These are phyloP conservation scores for Sebastes itinus DNA, from an alignment of 2,797 vertebrate genomes.

Conservation along the genomic window DNA sequence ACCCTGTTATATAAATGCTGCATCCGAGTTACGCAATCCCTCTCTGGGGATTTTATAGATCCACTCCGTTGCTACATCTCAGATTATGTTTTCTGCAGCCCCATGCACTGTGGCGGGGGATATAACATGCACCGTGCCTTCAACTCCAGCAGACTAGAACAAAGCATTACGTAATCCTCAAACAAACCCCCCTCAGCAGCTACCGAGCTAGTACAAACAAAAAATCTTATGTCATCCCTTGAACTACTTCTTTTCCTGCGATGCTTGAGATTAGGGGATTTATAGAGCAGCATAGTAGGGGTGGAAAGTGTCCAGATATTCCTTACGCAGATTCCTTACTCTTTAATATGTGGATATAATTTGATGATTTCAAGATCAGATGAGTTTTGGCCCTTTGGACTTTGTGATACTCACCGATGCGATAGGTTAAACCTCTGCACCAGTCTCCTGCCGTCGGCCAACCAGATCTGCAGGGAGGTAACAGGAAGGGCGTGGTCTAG, in stretches of 20 bases:
- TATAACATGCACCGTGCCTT: conserved; percentile 47
- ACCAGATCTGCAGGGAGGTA: conserved; percentile 94
- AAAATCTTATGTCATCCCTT: conserved; percentile 41
- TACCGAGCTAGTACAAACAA: conserved; percentile 20
- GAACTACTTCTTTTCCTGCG: conserved; percentile 26
- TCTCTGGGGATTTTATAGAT: conserved; percentile 80
- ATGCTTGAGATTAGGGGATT: conserved; percentile 57
- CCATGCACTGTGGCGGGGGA: conserved; percentile 46
- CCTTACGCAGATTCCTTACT: too few relatives aligned
- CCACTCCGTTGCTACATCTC: conserved; percentile 66
- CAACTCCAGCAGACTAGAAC: conserved; percentile 53
- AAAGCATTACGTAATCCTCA: conserved; percentile 69
- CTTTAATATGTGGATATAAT: background rate
- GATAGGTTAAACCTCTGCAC: conserved; percentile 95
- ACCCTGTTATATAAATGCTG: conserved; percentile 81
- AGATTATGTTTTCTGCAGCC: conserved; percentile 77
- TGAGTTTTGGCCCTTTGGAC: background rate
- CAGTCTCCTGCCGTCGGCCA: conserved; percentile 92
- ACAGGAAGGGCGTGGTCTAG: conserved; percentile 89
- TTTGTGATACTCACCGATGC: conserved; percentile 85
- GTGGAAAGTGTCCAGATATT: background rate
- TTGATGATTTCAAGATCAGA: background rate
- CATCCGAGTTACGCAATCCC: conserved; percentile 76
- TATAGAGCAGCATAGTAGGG: background rate
- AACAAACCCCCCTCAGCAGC: conserved; percentile 28